phyloP scores from a whole-genome alignment of 2,113 vertebrate genomes.

The Telmatochromis brichardi region DNA sequence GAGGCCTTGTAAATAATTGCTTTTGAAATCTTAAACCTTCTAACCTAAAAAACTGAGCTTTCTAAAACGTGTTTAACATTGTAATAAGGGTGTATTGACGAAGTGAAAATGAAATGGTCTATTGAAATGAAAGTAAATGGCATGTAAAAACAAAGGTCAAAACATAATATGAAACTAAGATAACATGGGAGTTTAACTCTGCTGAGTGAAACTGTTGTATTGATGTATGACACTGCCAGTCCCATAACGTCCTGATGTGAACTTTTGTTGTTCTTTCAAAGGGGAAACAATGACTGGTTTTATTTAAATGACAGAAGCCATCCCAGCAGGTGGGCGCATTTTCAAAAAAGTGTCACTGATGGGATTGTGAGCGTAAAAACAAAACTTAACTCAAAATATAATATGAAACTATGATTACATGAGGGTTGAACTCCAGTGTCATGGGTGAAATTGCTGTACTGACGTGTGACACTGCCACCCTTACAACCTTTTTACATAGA shows the following conservation, averaged over 20 bases:
- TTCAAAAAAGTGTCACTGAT: not conserved
- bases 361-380: not conserved
- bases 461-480: not conserved
- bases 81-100: rapidly evolving
- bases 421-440: not conserved
- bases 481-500: not conserved
- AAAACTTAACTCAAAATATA: not conserved
- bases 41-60: not conserved
- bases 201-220: not conserved
- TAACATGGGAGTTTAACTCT: not conserved
- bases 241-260: not conserved
- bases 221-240: not conserved
- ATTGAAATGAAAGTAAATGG: not conserved
- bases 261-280: not conserved
- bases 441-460: not conserved
- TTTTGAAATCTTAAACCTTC: not conserved
- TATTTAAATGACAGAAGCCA: not conserved
- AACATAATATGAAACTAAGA: not conserved
- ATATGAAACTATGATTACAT: not conserved
- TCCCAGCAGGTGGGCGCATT: not conserved
- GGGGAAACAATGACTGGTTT: not conserved
- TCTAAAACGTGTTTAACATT: not conserved
- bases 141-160: not conserved
- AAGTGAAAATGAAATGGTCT: not conserved
- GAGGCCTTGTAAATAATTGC: not conserved